Base-by-base conservation (phyloP, 1,140 invertebrate genomes). In the Probaryconus sp. region DNA sequence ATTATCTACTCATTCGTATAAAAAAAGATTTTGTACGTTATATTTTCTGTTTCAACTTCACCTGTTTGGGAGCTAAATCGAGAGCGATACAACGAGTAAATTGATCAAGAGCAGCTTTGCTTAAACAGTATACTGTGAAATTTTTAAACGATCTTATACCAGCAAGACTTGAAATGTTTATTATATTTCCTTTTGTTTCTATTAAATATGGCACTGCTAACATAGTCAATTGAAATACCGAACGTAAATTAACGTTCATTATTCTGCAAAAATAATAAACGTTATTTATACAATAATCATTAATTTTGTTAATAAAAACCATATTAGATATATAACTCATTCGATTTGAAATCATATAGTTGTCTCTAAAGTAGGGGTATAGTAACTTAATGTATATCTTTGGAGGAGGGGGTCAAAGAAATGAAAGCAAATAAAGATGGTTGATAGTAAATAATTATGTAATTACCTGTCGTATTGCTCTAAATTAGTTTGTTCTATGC, bases 91-190 rank as follows among this genome's bases (percentile, higher is more conserved):
- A 96, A 74, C 93, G 90, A 0, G 96, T 98, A 35, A 98, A 91
- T 80, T 98, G 96, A 87, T 98, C 96, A 0, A 98, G 85, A 1
- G 95, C 93, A 26, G 95, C 89, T 88, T 98, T 98, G 9, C 95
- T 96, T 80, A 97, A 92, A 76, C 93, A 94, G 80, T 98, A 98
- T 0, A 95, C 92, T 26, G n/a, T n/a, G n/a, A 95, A 83, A 2
- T 93, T 90, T 42, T 91, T 91, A 20, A 95, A 95, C 0, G 95
- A 91, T 80, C 96, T 85, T 3, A 96, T 87, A 14, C 96, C 96
- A 80, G 91, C 93, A 0, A 98, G 94, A 83, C 96, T 97, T 1
- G 95, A 97, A 0, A 98, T 92, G 84, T 97, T 98, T 0, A 98
- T 94, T 76, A 97, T 93, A 69, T 92, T 94, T 16, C 95, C 96